Evolutionary conservation across 2,797 vertebrate species (phyloP), one percentile per base, ranked within the genome.

Genomic region (Sarcophilus harrisii): DNA sequence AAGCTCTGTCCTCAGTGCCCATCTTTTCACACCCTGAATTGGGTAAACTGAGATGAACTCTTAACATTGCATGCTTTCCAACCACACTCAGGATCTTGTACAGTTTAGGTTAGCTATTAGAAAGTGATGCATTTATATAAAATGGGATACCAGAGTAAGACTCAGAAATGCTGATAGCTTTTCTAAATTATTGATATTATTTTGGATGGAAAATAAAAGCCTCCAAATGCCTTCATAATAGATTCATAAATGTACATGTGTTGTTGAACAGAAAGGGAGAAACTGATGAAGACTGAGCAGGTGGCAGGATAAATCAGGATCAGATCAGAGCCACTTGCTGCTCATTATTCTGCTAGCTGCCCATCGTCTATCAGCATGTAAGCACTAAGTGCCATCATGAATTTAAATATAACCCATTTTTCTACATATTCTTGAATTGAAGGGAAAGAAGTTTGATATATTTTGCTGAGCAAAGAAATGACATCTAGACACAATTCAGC

Each of bases 341-440:
- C 97, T 97, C 90, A 96, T 96, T 96, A 96, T 97, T 97, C 97
- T 98, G 93, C 96, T 97, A 24, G 97, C 95, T 97, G 96, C 97
- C 95, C 97, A 58, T 98, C 97, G 95, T 98, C 97, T 97, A 90
- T 97, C 96, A 98, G 92, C 87, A 92, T 91, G 94, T 90, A 98
- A 95, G 97, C 89, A 97, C 95, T 95, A 97, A 98, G 96, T 97
- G 94, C 91, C 94, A 96, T 45, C 93, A 94, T 49, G 94, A 97
- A 97, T 98, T 98, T 98, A 97, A 98, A 98, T 96, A 98, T 98
- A 98, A 93, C 87, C 90, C 91, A 94, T 95, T 97, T 96, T 81
- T 94, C 98, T 96, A 98, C 66, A 93, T 66, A 93, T 93, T 95
- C 24, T 97, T 93, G 95, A 95, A 96, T 94, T 1, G 32, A 93